Base-by-base conservation (phyloP, 2,113 vertebrate species). In the Origma solitaria region DNA sequence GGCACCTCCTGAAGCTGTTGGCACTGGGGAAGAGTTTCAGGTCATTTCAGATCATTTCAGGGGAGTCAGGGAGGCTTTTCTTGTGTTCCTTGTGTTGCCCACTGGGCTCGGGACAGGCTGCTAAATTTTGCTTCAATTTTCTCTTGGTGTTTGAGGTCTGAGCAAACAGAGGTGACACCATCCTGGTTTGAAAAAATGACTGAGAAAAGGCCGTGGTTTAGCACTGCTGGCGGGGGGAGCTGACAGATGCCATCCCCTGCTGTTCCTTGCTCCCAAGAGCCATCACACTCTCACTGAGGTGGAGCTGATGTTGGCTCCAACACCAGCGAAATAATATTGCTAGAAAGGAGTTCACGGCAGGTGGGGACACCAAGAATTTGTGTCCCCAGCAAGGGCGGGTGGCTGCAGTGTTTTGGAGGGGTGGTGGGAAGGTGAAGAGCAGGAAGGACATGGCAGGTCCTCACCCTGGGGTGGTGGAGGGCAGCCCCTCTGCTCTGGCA, bases 41-140 rank as follows among this genome's bases (percentile, higher is more conserved):
- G 31, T 28, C 4, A 49, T 45, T 45, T 45, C 64, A 31, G 90
- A n/a, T 28, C 4, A 49, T 45, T 45, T 45, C 44, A 45, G 19
- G 44, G 37, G 53, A 15, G 8, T 22, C 8, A 45, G 75, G 42
- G 68, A 76, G 85, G 57, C 81, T 69, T 82, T 54, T 62, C 20
- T 27, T 22, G 1, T 15, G 2, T 57, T 71, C 49, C 42, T 49
- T 23, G 2, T 28, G 33, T 10, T 62, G 80, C 42, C 77, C 73
- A 11, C 17, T 0, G 17, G 3, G 11, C 9, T 38, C 6, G 64
- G 51, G 7, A 1, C n/a, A 10, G 17, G 8, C 49, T 57, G 50
- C 13, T n/a, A 2, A 28, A 53, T 19, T 70, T 27, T 28, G 27
- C 11, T 77, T 35, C 64, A 14, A 0, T 16, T 21, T 60, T 62